A percentile compares a stretch with the other conserved stretches of the same genome.
These are phyloP conservation scores for Agrypnus murinus DNA, from an alignment of 2,888 invertebrate species.

Conservation along the genomic window DNA sequence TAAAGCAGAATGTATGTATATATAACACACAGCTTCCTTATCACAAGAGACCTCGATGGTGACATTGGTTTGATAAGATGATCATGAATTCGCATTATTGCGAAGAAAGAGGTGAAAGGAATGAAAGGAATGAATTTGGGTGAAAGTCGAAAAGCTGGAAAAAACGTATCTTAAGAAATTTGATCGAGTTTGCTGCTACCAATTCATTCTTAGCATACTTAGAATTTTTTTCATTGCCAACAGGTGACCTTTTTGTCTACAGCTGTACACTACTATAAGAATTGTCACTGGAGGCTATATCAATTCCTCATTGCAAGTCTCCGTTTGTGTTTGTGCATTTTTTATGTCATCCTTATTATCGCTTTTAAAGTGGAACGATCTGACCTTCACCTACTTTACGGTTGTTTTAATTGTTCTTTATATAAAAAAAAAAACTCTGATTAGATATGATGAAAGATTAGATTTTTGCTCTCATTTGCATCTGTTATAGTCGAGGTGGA, in stretches of 20 bases:
- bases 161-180: background rate
- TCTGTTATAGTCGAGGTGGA: too few relatives aligned
- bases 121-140: constrained; percentile 1
- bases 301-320: constrained; percentile 25
- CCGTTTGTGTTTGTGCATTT: background rate
- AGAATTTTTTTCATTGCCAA: constrained; percentile 33
- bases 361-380: constrained; percentile 10
- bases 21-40: background rate
- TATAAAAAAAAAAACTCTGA: background rate
- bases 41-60: background rate
- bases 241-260: constrained; percentile 38
- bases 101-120: constrained; percentile 18
- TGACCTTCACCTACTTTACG: constrained; percentile 16
- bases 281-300: constrained; percentile 13
- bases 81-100: too few relatives aligned
- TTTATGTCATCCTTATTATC: background rate
- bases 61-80: too few relatives aligned
- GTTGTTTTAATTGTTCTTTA: constrained; percentile 8
- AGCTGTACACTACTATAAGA: too few relatives aligned
- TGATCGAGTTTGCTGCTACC: background rate
- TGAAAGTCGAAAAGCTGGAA: constrained; percentile 21
- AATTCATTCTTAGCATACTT: constrained; percentile 27
- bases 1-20: too few relatives aligned
- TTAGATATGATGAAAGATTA: background rate
- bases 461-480: too few relatives aligned